Evolutionary conservation across 2,797 vertebrate genomes (phyloP), one percentile per base, ranked within the genome.

Genomic region (Gadopsis marmoratus): DNA sequence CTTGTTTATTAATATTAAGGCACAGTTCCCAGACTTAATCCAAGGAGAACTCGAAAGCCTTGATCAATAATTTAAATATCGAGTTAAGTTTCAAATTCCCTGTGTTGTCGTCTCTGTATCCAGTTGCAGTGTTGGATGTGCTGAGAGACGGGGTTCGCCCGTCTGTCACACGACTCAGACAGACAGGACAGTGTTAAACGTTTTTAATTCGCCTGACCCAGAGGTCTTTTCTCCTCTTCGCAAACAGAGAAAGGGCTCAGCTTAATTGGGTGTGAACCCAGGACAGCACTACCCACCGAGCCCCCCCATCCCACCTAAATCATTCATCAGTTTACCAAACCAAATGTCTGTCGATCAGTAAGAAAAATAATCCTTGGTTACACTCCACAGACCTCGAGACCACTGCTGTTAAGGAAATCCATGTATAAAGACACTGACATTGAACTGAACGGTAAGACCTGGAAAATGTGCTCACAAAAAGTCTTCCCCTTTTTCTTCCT

Each of bases 401-500:
- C 95, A 8, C 81, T 97, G 78, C 76, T 96, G 79, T 91, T 97
- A 82, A 95, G 82, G 66, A 98, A 98, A 88, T 96, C 95, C 54
- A 95, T 97, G 96, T 98, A 95, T 91, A 95, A 93, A 85, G 91
- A 93, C 77, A 98, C 97, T n/a, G 93, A 97, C 50, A 95, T 98
- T 88, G 88, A 92, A 80, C 47, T 98, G 71, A 95, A 94, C 94
- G 94, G 97, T 97, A 92, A 94, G 94, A 93, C 33, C 8, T 47
- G 1, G 1, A 47, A 50, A 48, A 43, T 43, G 7, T 26, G n/a
- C 14, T 59, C 3, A 37, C 5, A 50, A 13, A 29, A 43, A 37
- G 26, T 4, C 7, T 8, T 3, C 1, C 0, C 6, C 4, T 56
- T 41, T 54, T 7, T 66, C 16, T 47, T 7, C 11, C 4, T 39